Conservation (phyloP, 2,888 invertebrate genomes). For the Anticlea derivata region DNA sequence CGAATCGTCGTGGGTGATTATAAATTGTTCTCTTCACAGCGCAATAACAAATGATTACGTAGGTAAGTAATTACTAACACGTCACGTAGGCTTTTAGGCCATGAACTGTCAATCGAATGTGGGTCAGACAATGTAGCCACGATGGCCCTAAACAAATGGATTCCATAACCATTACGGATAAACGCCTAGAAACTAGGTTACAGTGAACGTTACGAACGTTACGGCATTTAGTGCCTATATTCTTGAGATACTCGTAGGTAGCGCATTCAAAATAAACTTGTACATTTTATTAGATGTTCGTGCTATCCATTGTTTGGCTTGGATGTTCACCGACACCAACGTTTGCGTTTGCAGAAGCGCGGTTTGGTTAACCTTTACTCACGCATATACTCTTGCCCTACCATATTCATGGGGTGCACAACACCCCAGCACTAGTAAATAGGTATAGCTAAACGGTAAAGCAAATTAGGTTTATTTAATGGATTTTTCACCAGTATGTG, state of each 20-base stretch:
- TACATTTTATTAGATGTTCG: conserved; percentile 29
- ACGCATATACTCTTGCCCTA: neutral
- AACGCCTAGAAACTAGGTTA: conserved; percentile 27
- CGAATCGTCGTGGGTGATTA: conserved; percentile 36
- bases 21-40: conserved; percentile 37
- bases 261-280: conserved; percentile 33
- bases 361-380: neutral
- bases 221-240: conserved; percentile 8
- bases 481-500: too few species aligned
- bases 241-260: neutral
- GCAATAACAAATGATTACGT: conserved; percentile 39
- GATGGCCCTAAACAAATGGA: conserved; percentile 23
- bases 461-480: too few species aligned
- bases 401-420: neutral
- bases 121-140: conserved; percentile 50
- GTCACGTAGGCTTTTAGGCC: conserved; percentile 63
- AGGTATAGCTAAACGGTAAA: too few species aligned
- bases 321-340: conserved; percentile 26
- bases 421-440: neutral
- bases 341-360: conserved; percentile 12
- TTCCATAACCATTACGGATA: conserved; percentile 15
- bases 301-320: conserved; percentile 34
- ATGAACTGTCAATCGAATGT: conserved; percentile 51
- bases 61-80: conserved; percentile 36
- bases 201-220: conserved; percentile 15